A percentile compares a stretch with the other conserved stretches of the same genome.
These are phyloP conservation scores for Patiria miniata DNA, from an alignment of 35 echinoderm and acorn worm species.

Conservation along the genomic window DNA sequence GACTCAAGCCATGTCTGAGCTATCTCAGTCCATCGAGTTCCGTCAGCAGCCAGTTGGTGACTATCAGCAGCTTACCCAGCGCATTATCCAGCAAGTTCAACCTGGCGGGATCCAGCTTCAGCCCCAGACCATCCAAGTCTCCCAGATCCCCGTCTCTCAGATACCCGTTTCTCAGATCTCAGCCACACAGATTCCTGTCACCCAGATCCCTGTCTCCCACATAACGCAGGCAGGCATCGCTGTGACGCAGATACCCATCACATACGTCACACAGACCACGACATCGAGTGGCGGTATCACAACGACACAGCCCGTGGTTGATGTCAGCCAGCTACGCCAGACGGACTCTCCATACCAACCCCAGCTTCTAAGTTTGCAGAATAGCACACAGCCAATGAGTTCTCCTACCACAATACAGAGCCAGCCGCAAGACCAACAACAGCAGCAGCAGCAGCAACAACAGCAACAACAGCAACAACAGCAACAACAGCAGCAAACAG, in stretches of 20 bases:
- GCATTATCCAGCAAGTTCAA: conserved; percentile 70
- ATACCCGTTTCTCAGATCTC: conserved; percentile 59
- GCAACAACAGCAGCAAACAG: conserved; percentile 28
- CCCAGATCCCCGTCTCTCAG: conserved; percentile 65
- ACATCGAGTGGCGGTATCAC: conserved; percentile 14
- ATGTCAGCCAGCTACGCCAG: conserved; percentile 80
- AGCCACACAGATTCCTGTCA: conserved; percentile 34
- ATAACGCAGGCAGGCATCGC: conserved; percentile 25
- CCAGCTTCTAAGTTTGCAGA: conserved; percentile 57
- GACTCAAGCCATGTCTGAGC: conserved; percentile 95
- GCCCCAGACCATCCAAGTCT: conserved; percentile 68
- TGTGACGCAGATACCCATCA: conserved; percentile 34
- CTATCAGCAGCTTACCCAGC: conserved; percentile 76
- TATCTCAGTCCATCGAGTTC: conserved; percentile 81
- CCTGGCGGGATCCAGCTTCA: conserved; percentile 33
- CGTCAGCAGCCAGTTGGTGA: conserved; percentile 51
- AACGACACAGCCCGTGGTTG: conserved; percentile 38
- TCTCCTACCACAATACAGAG: conserved; percentile 47
- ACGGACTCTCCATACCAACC: conserved; percentile 53
- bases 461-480: conserved; percentile 25
- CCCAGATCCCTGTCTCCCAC: conserved; percentile 60
- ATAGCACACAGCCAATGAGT: conserved; percentile 53
- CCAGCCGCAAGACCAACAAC: conserved; percentile 44
- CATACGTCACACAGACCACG: conserved; percentile 14
- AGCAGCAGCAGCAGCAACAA: conserved; percentile 50